Percentiles rank a stretch among this genome's conserved stretches.
Conservation (phyloP, 2,888 invertebrate species). For the Pedicia rivosa region DNA sequence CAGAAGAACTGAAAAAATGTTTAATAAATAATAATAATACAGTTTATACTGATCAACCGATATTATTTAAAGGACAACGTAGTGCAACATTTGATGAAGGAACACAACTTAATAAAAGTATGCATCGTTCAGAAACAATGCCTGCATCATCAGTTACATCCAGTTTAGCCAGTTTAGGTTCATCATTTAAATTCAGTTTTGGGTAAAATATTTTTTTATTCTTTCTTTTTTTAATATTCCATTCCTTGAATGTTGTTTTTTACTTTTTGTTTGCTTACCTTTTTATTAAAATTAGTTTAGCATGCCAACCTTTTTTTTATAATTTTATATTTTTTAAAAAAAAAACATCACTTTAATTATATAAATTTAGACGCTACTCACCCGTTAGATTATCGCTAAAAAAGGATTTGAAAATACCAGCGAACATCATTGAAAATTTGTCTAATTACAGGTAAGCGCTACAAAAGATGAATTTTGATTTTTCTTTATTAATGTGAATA, state of each 20-base stretch:
- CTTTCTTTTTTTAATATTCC: slow-evolving; percentile 11
- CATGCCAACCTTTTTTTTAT: too few relatives aligned
- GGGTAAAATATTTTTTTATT: slow-evolving; percentile 40
- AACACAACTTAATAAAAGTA: slow-evolving; percentile 29
- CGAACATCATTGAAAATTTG: slow-evolving; percentile 60
- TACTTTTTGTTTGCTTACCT: slow-evolving; percentile 12
- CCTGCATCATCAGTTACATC: slow-evolving; percentile 58
- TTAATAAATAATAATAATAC: slow-evolving; percentile 19
- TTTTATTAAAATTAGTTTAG: too few relatives aligned
- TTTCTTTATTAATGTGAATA: slow-evolving; percentile 2
- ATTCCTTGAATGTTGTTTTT: slow-evolving; percentile 12
- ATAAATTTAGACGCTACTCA: slow-evolving; percentile 57
- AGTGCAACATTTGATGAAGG: slow-evolving; percentile 44
- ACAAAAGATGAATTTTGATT: slow-evolving; percentile 5
- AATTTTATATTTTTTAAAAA: slow-evolving; percentile 6
- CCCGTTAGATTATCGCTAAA: slow-evolving; percentile 67
- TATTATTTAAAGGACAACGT: slow-evolving; percentile 43
- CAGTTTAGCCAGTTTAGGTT: slow-evolving; percentile 63
- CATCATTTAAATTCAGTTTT: slow-evolving; percentile 70
- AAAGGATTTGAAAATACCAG: slow-evolving; percentile 60
- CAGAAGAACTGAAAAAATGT: slow-evolving; percentile 14
- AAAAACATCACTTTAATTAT: slow-evolving; percentile 8
- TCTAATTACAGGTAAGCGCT: slow-evolving; percentile 60
- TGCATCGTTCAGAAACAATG: slow-evolving; percentile 59
- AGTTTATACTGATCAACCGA: slow-evolving; percentile 46